Conservation (phyloP, 1,140 invertebrate genomes). For the Adelges cooleyi region DNA sequence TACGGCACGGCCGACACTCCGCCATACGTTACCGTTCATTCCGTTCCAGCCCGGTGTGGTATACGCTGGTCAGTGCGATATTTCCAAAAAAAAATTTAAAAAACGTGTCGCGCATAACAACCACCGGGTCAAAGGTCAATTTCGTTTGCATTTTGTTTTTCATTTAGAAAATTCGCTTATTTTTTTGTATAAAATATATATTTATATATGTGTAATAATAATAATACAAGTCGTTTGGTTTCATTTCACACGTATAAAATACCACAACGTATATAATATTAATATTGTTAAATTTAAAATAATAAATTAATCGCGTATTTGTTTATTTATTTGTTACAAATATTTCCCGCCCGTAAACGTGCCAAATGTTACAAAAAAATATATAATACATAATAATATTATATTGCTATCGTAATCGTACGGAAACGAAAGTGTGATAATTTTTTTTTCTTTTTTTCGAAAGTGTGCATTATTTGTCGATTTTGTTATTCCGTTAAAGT, state of each 20-base stretch:
- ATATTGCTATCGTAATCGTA: no score
- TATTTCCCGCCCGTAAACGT: not conserved
- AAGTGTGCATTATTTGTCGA: constrained; percentile 8
- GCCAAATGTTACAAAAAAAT: constrained; percentile 21
- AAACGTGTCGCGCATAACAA: constrained; percentile 9
- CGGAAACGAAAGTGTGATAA: no score
- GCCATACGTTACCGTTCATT: not conserved
- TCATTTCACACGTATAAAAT: no score
- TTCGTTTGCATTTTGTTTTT: not conserved
- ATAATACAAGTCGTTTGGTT: no score
- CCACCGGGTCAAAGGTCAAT: constrained; percentile 6
- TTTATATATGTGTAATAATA: no score
- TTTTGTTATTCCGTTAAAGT: not conserved
- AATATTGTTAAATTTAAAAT: no score
- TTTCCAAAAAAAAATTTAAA: not conserved
- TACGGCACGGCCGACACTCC: not conserved
- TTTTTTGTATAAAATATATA: no score
- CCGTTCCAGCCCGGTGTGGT: constrained; percentile 26
- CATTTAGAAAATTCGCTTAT: not conserved
- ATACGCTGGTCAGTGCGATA: not conserved
- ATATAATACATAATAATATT: no score
- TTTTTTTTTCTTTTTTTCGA: no score
- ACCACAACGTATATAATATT: no score
- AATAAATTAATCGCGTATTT: no score
- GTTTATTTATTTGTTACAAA: no score